These are phyloP conservation scores for Eumacrocentrus americanus DNA, from an alignment of 2,888 invertebrate species.

Conservation along the genomic window DNA sequence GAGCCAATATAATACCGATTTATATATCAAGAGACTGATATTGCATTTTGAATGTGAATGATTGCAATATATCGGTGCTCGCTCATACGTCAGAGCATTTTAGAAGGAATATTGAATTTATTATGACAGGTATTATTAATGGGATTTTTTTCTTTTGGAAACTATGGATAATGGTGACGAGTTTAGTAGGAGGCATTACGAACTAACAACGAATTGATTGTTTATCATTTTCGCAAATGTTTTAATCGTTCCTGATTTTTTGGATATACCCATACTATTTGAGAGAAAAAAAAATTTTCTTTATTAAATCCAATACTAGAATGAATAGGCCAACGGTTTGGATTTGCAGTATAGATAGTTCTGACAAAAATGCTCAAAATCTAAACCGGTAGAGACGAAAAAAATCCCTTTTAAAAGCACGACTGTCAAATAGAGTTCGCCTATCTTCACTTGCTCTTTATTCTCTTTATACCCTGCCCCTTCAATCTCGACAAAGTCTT, in stretches of 20 bases:
- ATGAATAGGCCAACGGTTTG: no score
- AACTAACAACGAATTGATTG: no score
- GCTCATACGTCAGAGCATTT: constrained; percentile 43
- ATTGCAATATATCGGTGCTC: constrained; percentile 51
- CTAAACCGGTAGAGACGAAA: no score
- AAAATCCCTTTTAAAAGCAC: no score
- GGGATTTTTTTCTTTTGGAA: background rate
- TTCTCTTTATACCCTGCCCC: background rate
- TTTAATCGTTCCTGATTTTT: background rate
- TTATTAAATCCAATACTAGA: no score
- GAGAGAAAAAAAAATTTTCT: no score
- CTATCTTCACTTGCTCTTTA: background rate
- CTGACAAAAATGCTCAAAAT: no score
- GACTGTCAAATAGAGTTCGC: no score
- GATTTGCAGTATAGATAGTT: no score
- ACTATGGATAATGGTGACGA: background rate
- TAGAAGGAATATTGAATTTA: background rate
- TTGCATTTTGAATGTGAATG: constrained; percentile 34
- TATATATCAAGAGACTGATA: background rate
- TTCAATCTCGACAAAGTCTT: background rate
- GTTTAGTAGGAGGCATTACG: background rate
- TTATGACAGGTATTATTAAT: background rate
- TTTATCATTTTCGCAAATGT: background rate
- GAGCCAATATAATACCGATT: background rate
- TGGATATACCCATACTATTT: no score